Conservation (phyloP, 2,888 invertebrate genomes). For the Orthosia incerta region DNA sequence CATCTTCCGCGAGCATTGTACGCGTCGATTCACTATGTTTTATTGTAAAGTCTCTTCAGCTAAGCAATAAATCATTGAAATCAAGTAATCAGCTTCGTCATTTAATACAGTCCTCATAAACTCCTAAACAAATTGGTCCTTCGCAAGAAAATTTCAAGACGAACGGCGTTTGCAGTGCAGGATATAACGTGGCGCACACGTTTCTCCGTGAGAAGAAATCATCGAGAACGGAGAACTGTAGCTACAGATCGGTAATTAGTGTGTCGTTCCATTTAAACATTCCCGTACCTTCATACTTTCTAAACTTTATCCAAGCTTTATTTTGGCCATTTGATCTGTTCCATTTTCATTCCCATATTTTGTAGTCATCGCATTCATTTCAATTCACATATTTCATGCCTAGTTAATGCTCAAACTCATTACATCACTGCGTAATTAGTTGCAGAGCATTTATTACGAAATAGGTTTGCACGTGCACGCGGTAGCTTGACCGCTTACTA, state of each 20-base stretch:
- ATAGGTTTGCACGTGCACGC: not conserved
- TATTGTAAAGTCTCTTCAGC: no score
- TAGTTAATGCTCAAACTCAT: not conserved
- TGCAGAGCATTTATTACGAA: not conserved
- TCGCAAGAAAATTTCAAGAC: conserved; percentile 1
- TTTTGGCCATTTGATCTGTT: conserved; percentile 8
- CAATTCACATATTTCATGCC: not conserved
- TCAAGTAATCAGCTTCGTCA: no score
- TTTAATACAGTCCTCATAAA: no score
- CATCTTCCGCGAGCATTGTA: no score
- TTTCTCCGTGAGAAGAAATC: no score
- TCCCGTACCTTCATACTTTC: not conserved
- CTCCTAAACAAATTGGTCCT: conserved; percentile 4
- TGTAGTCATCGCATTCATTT: not conserved
- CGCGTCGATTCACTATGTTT: no score
- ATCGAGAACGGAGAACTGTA: not conserved
- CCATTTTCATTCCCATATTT: not conserved
- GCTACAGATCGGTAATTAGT: conserved; percentile 4
- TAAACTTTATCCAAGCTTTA: not conserved
- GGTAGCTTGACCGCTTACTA: not conserved
- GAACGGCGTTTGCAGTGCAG: not conserved
- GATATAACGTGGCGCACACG: not conserved
- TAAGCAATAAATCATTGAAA: no score
- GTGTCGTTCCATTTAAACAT: conserved; percentile 9
- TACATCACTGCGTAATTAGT: conserved; percentile 5